These are phyloP conservation scores for Eupithecia inturbata DNA, from an alignment of 2,888 invertebrate species.

Conservation along the genomic window DNA sequence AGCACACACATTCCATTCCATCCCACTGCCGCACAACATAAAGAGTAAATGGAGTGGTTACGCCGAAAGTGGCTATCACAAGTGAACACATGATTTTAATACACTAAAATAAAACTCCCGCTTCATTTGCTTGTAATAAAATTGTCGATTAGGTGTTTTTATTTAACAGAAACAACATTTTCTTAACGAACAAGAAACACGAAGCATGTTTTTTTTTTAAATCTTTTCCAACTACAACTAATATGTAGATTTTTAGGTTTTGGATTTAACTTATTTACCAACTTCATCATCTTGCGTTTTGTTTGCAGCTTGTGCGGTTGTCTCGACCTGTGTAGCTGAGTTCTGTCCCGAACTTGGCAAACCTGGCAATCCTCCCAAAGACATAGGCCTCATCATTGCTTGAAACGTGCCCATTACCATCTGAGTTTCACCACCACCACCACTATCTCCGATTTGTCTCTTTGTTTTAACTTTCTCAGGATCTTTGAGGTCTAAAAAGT, in stretches of 20 bases:
- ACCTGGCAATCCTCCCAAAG: slow-evolving; percentile 30
- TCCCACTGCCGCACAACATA: too few species aligned
- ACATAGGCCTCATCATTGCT: slow-evolving; percentile 58
- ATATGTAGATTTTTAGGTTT: too few species aligned
- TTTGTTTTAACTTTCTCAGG: neutral
- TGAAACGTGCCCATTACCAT: slow-evolving; percentile 62
- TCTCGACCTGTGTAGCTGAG: slow-evolving; percentile 6
- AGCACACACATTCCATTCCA: too few species aligned
- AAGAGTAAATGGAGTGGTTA: too few species aligned
- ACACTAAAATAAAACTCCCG: neutral
- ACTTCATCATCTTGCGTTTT: neutral
- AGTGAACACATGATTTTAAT: too few species aligned
- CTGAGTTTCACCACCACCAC: slow-evolving; percentile 49
- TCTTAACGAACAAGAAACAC: neutral
- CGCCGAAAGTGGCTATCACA: too few species aligned
- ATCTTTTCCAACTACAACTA: too few species aligned
- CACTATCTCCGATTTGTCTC: slow-evolving; percentile 45
- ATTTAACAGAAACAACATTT: neutral
- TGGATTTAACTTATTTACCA: neutral
- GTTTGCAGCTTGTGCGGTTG: neutral
- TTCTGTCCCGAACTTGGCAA: slow-evolving; percentile 37
- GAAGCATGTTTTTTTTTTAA: neutral
- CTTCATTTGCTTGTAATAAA: too few species aligned
- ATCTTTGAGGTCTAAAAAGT: slow-evolving; percentile 10
- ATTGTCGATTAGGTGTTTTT: neutral